These are phyloP conservation scores for Scyliorhinus canicula DNA, from an alignment of 2,797 vertebrate genomes.

Conservation along the genomic window DNA sequence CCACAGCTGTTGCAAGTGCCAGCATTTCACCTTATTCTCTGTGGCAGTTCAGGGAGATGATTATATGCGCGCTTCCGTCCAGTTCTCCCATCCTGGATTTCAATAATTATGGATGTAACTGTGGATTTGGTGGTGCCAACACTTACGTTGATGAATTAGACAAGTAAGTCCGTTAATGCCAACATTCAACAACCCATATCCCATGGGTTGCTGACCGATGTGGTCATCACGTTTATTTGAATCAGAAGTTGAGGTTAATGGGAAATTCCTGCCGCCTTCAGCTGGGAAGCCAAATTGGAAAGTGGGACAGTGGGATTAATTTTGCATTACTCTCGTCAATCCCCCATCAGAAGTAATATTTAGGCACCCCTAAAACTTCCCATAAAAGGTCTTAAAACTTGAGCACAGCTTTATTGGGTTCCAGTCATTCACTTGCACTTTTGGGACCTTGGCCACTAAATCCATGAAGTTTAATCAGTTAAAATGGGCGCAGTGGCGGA, in stretches of 20 bases:
- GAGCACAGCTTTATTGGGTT: background rate
- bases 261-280: background rate
- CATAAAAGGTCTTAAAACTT: background rate
- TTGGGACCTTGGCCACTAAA: background rate
- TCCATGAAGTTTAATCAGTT: background rate
- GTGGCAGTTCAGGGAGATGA: conserved; percentile 7
- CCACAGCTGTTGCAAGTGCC: conserved; percentile 13
- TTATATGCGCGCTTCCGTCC: background rate
- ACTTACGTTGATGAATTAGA: background rate
- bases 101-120: conserved; percentile 10
- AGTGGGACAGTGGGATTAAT: background rate
- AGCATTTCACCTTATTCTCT: background rate
- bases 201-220: background rate
- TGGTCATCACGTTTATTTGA: background rate
- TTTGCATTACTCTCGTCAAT: background rate
- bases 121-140: background rate
- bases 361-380: background rate
- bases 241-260: background rate
- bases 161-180: background rate
- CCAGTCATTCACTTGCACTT: background rate
- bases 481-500: too few relatives aligned
- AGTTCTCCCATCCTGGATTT: conserved; percentile 24
- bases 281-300: background rate
- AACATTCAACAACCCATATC: background rate
- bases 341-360: background rate